Evolutionary conservation across 2,113 vertebrate genomes (phyloP), one percentile per base, ranked within the genome.

Genomic region (Neodon shergylaensis): DNA sequence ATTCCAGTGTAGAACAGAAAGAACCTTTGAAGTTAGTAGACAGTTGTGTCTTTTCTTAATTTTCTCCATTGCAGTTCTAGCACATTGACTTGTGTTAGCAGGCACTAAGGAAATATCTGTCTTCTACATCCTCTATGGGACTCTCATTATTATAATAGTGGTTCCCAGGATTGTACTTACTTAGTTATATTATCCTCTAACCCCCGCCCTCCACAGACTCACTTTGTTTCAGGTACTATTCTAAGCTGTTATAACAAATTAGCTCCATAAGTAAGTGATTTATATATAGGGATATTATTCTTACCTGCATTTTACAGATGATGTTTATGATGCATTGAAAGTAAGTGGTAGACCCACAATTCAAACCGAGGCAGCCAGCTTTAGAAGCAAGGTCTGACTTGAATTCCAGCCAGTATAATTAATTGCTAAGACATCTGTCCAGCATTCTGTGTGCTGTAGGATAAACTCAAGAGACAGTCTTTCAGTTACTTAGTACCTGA

Each of bases 361-460:
- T 95, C 73, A 86, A 78, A 92, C n/a, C 26, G 21, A 79, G 63
- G 42, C 31, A 97, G 6, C 19, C 0, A 36, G n/a, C 68, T 91
- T 86, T 87, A 58, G 88, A 96, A 82, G 90, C 82, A 96, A 91
- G 58, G 33, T 92, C 83, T 85, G 66, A 47, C 28, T 85, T 66
- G 28, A 47, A 85, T 33, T 66, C 72, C 58, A 88, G 24, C 6
- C 7, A 68, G 79, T 85, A 66, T 85, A 85, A 19, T 66, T 84
- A 66, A 85, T 19, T 19, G 16, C 9, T 47, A 21, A 66, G 61
- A 42, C 42, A 66, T 66, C 28, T 47, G 61, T 22, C 61, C 39
- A 66, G 26, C 9, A 86, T 92, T 42, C 82, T 82, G n/a, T 42
- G 33, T 88, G 11, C 79, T 94, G 28, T 72, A 84, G 49, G 79